phyloP scores from a whole-genome alignment of 2,888 invertebrate genomes.

The Syritta pipiens region DNA sequence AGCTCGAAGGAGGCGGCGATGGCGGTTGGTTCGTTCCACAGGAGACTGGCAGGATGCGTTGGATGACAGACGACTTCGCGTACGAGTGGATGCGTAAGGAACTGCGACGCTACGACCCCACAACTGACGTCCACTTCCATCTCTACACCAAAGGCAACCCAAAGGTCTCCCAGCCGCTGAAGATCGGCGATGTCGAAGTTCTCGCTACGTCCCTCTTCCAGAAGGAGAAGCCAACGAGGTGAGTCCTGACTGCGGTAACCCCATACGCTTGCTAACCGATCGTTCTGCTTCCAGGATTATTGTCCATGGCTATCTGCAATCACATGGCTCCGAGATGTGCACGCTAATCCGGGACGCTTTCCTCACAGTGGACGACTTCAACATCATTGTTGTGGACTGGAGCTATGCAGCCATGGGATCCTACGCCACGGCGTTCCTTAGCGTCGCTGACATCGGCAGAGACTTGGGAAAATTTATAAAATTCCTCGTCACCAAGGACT shows the following conservation, averaged over 20 bases:
- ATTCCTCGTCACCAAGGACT: constrained; percentile 79
- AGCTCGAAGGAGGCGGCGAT: no score
- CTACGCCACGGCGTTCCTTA: neutral
- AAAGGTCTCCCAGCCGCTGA: neutral
- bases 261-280: neutral
- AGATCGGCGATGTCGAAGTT: neutral
- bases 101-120: no score
- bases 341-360: neutral
- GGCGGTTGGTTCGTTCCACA: no score
- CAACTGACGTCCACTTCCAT: no score
- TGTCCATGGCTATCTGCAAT: neutral
- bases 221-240: neutral
- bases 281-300: neutral
- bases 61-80: no score
- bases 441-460: constrained; percentile 66
- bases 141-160: neutral
- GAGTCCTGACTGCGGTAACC: neutral
- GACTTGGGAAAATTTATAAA: constrained; percentile 74
- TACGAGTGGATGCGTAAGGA: no score
- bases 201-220: neutral
- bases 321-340: neutral
- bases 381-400: constrained; percentile 6
- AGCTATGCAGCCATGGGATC: neutral
- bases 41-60: no score
- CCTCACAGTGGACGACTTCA: neutral